Percentiles rank a stretch among this genome's conserved stretches.
These are phyloP conservation scores for Cydia amplana DNA, from an alignment of 1,140 invertebrate species.

Conservation along the genomic window DNA sequence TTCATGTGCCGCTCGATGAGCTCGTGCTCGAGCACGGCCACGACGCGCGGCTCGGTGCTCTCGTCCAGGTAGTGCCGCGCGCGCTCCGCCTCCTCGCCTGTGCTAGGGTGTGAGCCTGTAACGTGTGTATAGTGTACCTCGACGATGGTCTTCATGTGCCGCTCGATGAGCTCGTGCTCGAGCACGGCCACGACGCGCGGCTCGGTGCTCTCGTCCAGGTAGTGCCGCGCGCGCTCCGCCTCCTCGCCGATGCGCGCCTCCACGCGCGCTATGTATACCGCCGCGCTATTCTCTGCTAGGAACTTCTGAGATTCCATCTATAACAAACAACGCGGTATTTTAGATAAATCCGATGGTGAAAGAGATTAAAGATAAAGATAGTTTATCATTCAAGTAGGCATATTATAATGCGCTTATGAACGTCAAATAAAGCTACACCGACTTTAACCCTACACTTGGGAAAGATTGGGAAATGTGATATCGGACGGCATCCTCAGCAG, in stretches of 20 bases:
- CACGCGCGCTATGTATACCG: conserved; percentile 99
- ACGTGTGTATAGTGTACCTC: conserved; percentile 48
- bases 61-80: conserved; percentile 99
- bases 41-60: conserved; percentile 96
- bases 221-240: conserved; percentile 97
- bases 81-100: conserved; percentile 97
- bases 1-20: conserved; percentile 99
- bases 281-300: conserved; percentile 98
- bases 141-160: conserved; percentile 99
- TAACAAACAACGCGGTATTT: conserved; percentile 1
- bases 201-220: conserved; percentile 98
- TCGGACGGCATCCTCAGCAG: too few relatives aligned
- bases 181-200: conserved; percentile 96
- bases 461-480: too few relatives aligned
- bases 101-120: too few relatives aligned
- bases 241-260: conserved; percentile 98
- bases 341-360: too few relatives aligned
- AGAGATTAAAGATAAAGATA: too few relatives aligned
- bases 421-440: too few relatives aligned
- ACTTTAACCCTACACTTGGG: too few relatives aligned
- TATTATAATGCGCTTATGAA: too few relatives aligned
- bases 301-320: conserved; percentile 99
- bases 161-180: conserved; percentile 98
- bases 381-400: too few relatives aligned
- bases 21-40: conserved; percentile 98